Percentiles rank a stretch among this genome's conserved stretches.
These are phyloP conservation scores for Sibirionetta formosa DNA, from an alignment of 2,797 vertebrate species.

Conservation along the genomic window DNA sequence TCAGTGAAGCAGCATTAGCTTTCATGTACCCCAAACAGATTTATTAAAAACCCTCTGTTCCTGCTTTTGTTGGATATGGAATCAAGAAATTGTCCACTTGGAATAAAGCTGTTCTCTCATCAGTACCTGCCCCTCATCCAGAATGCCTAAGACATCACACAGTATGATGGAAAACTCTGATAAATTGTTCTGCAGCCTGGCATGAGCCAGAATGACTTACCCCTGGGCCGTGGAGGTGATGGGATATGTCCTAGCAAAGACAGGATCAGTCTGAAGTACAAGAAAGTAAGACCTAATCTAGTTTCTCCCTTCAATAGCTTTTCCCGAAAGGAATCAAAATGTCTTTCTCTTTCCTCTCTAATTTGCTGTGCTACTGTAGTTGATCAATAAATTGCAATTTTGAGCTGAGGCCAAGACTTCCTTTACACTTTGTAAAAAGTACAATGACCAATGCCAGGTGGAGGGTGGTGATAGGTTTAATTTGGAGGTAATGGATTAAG, in stretches of 20 bases:
- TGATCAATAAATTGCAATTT: slow-evolving; percentile 6
- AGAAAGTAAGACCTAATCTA: neutral
- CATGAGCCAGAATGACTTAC: neutral
- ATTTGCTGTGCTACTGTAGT: neutral
- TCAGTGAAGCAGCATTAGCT: neutral
- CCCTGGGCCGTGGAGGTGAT: neutral
- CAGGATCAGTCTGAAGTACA: neutral
- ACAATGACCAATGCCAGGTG: neutral
- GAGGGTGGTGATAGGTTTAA: neutral
- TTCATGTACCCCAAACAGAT: neutral
- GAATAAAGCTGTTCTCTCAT: neutral
- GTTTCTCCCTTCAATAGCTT: neutral
- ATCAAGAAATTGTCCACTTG: neutral
- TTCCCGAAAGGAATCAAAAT: neutral
- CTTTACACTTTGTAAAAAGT: neutral
- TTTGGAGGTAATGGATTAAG: neutral
- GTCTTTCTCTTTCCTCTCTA: neutral
- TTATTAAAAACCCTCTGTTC: neutral
- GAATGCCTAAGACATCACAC: neutral
- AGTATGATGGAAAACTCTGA: neutral
- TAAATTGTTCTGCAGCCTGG: neutral
- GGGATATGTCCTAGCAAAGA: neutral
- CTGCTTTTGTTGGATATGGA: neutral
- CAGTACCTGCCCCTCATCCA: neutral
- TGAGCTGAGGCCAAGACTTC: neutral